phyloP scores from a whole-genome alignment of 2,797 vertebrate genomes.

The Emys orbicularis region DNA sequence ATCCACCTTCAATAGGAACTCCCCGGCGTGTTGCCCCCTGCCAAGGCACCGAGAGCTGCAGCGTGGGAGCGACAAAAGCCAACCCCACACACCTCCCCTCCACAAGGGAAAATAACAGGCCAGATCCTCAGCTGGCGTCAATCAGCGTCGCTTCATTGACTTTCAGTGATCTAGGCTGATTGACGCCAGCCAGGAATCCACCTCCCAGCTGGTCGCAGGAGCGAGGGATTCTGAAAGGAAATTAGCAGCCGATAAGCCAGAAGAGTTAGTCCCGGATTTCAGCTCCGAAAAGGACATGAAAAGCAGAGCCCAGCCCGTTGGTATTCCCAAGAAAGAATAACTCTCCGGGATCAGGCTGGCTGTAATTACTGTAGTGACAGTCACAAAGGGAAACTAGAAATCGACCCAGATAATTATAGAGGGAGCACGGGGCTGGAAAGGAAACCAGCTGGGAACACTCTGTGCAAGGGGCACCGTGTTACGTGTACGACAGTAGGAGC shows the following conservation, averaged over 20 bases:
- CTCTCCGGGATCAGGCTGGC: neutral
- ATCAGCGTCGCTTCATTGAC: neutral
- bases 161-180: neutral
- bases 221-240: too few relatives aligned
- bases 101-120: neutral
- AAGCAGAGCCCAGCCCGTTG: neutral
- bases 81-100: too few relatives aligned
- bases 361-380: neutral
- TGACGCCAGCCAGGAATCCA: rapidly evolving
- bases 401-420: neutral
- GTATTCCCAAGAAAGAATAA: neutral
- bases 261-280: neutral
- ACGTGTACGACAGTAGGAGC: neutral
- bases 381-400: neutral
- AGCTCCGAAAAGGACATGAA: neutral
- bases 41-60: neutral
- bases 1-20: neutral
- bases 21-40: neutral
- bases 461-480: neutral
- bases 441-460: neutral
- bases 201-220: neutral
- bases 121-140: neutral
- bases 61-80: neutral
- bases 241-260: too few relatives aligned
- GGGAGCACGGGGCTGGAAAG: neutral